A percentile compares a stretch with the other conserved stretches of the same genome.
Conservation (phyloP, 2,888 invertebrate species). For the Ornithoptera priamus region DNA sequence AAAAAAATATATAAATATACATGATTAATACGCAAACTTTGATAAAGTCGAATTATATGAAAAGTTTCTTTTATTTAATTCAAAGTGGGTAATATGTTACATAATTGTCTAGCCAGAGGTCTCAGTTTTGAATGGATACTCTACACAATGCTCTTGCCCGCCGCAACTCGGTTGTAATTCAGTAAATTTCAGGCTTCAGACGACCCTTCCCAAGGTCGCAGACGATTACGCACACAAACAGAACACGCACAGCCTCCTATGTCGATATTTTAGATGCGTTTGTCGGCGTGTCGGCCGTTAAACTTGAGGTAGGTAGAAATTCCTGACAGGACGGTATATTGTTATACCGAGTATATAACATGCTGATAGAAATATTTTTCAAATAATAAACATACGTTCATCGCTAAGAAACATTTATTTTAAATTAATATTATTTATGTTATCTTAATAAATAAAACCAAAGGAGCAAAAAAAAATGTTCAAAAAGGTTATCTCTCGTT, state of each 20-base stretch:
- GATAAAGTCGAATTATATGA: too few relatives aligned
- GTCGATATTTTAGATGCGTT: slow-evolving; percentile 43
- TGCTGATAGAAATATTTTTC: not conserved
- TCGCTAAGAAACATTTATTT: not conserved
- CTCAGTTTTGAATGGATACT: slow-evolving; percentile 13
- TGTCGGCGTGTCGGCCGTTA: slow-evolving; percentile 49
- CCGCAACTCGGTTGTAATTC: slow-evolving; percentile 48
- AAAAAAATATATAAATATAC: too few relatives aligned
- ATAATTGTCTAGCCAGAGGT: not conserved
- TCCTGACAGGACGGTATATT: slow-evolving; percentile 3
- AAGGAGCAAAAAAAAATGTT: not conserved
- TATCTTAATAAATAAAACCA: too few relatives aligned
- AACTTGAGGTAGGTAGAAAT: slow-evolving; percentile 42
- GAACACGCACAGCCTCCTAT: slow-evolving; percentile 49
- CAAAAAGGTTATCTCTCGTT: not conserved
- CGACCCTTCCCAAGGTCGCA: slow-evolving; percentile 76
- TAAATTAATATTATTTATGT: too few relatives aligned
- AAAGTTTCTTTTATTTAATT: too few relatives aligned
- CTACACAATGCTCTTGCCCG: slow-evolving; percentile 32
- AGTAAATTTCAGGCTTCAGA: slow-evolving; percentile 63
- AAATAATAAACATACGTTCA: not conserved
- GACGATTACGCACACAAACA: slow-evolving; percentile 56
- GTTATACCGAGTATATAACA: too few relatives aligned
- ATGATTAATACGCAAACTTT: too few relatives aligned
- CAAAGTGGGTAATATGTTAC: too few relatives aligned